A percentile compares a stretch with the other conserved stretches of the same genome.
These are phyloP conservation scores for Leucophora obtusa DNA, from an alignment of 2,888 invertebrate species.

Conservation along the genomic window DNA sequence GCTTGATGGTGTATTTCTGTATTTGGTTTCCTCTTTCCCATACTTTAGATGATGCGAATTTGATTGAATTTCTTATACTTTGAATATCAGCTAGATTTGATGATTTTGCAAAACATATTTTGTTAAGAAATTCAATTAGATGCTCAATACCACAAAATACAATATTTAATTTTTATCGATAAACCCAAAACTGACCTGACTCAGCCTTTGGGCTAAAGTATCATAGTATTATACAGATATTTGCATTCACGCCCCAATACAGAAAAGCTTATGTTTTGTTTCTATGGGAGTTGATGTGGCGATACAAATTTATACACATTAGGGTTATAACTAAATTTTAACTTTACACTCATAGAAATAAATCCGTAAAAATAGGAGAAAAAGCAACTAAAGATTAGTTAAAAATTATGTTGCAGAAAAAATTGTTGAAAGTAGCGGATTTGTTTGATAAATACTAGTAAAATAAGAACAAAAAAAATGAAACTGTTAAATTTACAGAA, in stretches of 20 bases:
- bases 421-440: too few relatives aligned
- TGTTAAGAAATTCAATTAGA: conserved; percentile 33
- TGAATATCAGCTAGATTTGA: conserved; percentile 13
- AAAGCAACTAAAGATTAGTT: too few relatives aligned
- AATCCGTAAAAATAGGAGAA: too few relatives aligned
- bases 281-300: neutral
- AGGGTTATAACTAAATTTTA: too few relatives aligned
- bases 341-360: too few relatives aligned
- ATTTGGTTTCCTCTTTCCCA: neutral
- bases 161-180: neutral
- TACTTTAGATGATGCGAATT: neutral
- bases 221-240: too few relatives aligned
- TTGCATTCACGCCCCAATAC: neutral
- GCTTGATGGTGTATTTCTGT: conserved; percentile 8
- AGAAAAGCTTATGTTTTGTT: conserved; percentile 1
- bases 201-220: neutral
- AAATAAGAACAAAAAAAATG: too few relatives aligned
- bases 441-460: too few relatives aligned
- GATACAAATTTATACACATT: neutral
- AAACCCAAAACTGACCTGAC: neutral
- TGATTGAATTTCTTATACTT: conserved; percentile 33
- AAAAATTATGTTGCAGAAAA: too few relatives aligned
- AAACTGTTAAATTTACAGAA: too few relatives aligned
- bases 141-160: conserved; percentile 1
- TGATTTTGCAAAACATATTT: conserved; percentile 30